A percentile compares a stretch with the other conserved stretches of the same genome.
phyloP scores from a whole-genome alignment of 2,888 invertebrate genomes.

The Prosapia bicincta region DNA sequence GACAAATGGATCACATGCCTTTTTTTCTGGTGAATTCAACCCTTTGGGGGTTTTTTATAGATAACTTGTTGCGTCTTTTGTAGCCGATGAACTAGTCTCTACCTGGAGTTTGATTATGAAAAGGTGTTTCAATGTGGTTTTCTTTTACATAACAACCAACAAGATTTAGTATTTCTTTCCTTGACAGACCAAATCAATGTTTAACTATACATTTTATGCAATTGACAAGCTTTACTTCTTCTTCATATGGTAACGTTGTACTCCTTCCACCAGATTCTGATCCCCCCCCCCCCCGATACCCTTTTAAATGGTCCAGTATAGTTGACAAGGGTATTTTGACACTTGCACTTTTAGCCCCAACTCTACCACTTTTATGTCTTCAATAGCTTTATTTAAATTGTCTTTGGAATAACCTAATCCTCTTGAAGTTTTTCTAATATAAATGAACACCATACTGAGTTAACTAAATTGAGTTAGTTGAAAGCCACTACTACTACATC shows the following conservation, averaged over 20 bases:
- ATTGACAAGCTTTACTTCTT: conserved; percentile 38
- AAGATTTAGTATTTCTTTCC: conserved; percentile 40
- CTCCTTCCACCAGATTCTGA: conserved; percentile 36
- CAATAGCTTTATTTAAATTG: too few relatives aligned
- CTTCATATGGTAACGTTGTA: conserved; percentile 36
- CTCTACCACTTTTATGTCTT: too few relatives aligned
- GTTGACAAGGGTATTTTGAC: conserved; percentile 35
- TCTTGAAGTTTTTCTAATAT: too few relatives aligned
- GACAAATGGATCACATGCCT: conserved; percentile 37
- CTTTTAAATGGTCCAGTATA: conserved; percentile 35
- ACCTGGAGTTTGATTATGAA: conserved; percentile 40
- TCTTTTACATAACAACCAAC: conserved; percentile 39
- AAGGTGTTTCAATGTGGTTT: conserved; percentile 39
- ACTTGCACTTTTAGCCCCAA: conserved; percentile 5
- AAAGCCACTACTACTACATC: too few relatives aligned
- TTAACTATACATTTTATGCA: conserved; percentile 41
- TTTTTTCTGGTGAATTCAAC: conserved; percentile 42
- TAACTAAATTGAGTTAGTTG: too few relatives aligned
- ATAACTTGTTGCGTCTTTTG: conserved; percentile 40
- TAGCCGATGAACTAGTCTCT: conserved; percentile 41
- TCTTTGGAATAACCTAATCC: too few relatives aligned
- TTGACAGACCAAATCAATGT: conserved; percentile 42
- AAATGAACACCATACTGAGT: too few relatives aligned
- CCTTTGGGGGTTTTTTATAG: conserved; percentile 43
- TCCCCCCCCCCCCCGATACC: conserved; percentile 36